These are phyloP conservation scores for Scylla paramamosain DNA, from an alignment of 1,140 invertebrate species.

Conservation along the genomic window DNA sequence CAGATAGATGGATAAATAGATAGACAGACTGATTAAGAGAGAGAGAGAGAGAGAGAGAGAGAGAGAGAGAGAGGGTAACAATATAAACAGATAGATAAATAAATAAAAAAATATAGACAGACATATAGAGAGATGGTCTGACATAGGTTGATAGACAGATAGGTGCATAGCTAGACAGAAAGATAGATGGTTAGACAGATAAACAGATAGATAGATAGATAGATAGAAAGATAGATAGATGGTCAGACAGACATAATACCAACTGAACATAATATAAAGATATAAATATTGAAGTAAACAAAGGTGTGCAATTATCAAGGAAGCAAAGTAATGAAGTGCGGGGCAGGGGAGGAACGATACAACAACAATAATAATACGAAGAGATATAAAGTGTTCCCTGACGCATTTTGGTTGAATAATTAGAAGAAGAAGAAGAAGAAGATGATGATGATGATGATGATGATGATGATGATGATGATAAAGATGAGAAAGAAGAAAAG, in stretches of 20 bases:
- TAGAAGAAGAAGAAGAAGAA: no score
- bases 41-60: constrained; percentile 44
- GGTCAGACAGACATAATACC: not conserved
- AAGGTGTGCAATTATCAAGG: not conserved
- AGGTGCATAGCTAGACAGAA: not conserved
- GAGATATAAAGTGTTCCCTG: no score
- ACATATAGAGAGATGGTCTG: not conserved
- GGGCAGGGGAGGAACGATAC: no score
- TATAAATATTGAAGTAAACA: not conserved
- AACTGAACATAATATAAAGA: not conserved
- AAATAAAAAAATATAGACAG: not conserved
- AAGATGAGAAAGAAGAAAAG: no score
- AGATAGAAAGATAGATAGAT: constrained; percentile 52
- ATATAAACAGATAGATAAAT: not conserved
- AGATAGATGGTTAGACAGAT: not conserved
- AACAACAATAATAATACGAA: not conserved
- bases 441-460: no score
- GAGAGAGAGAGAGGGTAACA: constrained; percentile 36
- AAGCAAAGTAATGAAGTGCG: not conserved
- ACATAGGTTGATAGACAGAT: not conserved
- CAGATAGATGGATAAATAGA: not conserved
- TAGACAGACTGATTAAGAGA: not conserved
- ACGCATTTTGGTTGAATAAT: not conserved
- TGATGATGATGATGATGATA: no score
- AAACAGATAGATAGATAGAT: constrained; percentile 46